A percentile compares a stretch with the other conserved stretches of the same genome.
Evolutionary conservation across 2,113 vertebrate species (phyloP).

Genomic region (Tympanuchus pallidicinctus): DNA sequence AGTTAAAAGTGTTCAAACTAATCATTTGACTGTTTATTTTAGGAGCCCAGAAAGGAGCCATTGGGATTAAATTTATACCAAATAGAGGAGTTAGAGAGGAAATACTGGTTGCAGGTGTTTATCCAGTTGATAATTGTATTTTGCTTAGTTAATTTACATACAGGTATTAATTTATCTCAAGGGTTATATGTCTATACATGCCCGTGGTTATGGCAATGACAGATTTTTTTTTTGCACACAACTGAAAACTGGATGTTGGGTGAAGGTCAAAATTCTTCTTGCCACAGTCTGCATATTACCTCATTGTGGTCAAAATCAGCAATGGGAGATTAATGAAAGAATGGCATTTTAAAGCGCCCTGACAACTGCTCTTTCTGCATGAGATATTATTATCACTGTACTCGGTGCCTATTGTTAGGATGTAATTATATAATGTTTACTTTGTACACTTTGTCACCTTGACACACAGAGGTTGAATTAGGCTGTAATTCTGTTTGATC

Average conservation of each 20-base stretch:
- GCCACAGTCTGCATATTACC: conserved; percentile 8
- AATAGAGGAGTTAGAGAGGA: background rate
- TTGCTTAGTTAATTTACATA: background rate
- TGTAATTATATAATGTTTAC: background rate
- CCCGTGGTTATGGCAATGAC: background rate
- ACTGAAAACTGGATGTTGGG: background rate
- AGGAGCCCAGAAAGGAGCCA: background rate
- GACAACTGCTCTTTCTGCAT: background rate
- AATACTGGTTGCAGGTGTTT: background rate
- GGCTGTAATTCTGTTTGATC: conserved; percentile 15
- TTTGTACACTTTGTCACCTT: conserved; percentile 34
- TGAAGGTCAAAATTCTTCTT: background rate
- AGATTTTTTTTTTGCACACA: background rate
- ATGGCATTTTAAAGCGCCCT: conserved; percentile 27
- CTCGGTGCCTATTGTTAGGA: conserved; percentile 15
- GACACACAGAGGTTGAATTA: background rate
- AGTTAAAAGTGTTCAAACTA: background rate
- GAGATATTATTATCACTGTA: conserved; percentile 31
- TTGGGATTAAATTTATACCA: background rate
- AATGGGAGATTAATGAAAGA: conserved; percentile 21
- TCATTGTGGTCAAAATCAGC: conserved; percentile 26
- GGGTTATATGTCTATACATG: background rate
- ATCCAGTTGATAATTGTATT: background rate
- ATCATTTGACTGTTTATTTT: background rate
- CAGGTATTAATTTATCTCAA: background rate